Conservation (phyloP, 2,113 vertebrate genomes). For the Rhadina sibilatrix region DNA sequence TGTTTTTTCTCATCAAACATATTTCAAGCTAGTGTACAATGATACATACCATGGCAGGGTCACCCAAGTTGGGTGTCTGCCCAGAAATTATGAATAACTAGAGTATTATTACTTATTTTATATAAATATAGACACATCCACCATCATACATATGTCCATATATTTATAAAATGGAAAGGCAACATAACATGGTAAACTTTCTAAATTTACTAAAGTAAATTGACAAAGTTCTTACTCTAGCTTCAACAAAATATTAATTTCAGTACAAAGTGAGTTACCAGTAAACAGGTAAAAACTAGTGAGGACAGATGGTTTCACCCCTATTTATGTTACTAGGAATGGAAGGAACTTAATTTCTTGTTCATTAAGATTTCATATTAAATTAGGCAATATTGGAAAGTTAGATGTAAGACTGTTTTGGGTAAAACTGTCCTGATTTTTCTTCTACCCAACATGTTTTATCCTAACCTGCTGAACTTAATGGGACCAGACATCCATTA, state of each 20-base stretch:
- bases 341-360: neutral
- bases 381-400: neutral
- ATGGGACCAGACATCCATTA: neutral
- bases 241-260: neutral
- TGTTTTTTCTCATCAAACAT: fast-evolving
- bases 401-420: neutral
- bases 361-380: neutral
- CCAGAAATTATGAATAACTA: neutral
- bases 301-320: neutral
- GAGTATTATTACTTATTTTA: neutral
- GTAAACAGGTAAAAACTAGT: neutral
- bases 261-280: neutral
- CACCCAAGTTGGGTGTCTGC: neutral
- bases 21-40: neutral
- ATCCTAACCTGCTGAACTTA: neutral
- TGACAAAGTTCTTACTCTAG: neutral
- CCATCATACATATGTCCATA: no score
- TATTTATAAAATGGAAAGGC: fast-evolving
- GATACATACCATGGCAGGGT: fast-evolving
- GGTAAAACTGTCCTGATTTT: neutral
- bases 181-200: neutral
- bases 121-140: neutral
- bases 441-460: neutral
- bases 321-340: neutral
- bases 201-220: neutral